Percentiles rank a stretch among this genome's conserved stretches.
Conservation (phyloP, 1,140 invertebrate genomes). For the Hyles vespertilio region DNA sequence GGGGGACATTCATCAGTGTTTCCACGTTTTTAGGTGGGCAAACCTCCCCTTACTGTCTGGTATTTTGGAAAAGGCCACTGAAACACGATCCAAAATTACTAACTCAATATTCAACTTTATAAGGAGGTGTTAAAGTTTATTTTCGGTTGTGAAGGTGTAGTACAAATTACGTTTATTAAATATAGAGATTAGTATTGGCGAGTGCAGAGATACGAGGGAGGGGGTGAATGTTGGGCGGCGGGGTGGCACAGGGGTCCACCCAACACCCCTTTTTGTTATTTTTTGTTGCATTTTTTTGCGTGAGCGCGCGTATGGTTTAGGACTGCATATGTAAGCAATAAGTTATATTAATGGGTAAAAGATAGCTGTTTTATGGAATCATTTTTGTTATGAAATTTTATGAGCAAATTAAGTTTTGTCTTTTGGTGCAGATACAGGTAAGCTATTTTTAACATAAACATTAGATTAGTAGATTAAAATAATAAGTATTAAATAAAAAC, state of each 20-base stretch:
- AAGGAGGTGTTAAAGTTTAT: conserved; percentile 17
- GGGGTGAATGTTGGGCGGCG: conserved; percentile 37
- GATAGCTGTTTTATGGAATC: no score
- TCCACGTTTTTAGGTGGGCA: conserved; percentile 64
- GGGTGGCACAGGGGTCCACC: conserved; percentile 43
- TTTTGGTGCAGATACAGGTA: conserved; percentile 22
- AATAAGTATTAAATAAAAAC: not conserved
- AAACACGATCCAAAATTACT: conserved; percentile 24
- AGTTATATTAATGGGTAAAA: no score
- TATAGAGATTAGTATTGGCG: conserved; percentile 64
- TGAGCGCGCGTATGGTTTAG: conserved; percentile 47
- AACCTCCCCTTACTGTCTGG: conserved; percentile 52
- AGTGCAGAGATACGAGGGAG: conserved; percentile 63
- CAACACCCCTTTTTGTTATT: conserved; percentile 46
- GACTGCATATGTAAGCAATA: conserved; percentile 44
- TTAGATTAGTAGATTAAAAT: no score
- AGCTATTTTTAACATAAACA: conserved; percentile 32
- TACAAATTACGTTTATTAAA: conserved; percentile 63
- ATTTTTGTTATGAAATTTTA: no score
- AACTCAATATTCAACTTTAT: conserved; percentile 28
- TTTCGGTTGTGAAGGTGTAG: conserved; percentile 23
- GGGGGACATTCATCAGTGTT: conserved; percentile 76
- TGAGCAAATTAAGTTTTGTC: no score
- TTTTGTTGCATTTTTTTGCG: conserved; percentile 69
- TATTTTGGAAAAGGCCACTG: conserved; percentile 50